Evolutionary conservation across 2,797 vertebrate species (phyloP).

Genomic region (Tinamus major): DNA sequence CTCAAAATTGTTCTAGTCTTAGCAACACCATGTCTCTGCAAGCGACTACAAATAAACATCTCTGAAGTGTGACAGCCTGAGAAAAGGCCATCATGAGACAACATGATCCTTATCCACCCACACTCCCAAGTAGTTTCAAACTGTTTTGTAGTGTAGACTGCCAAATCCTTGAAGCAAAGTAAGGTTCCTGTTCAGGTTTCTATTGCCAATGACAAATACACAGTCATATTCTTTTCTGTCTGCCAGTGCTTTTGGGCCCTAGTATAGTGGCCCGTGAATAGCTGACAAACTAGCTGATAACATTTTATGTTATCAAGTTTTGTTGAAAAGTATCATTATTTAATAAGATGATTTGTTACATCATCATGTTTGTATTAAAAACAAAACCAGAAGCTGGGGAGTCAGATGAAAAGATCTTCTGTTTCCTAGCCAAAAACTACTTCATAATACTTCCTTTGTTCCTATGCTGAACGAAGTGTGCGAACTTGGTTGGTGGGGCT

Average conservation of each 20-base stretch:
- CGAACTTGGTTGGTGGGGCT: neutral
- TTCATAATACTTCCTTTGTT: constrained; percentile 42
- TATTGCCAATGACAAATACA: neutral
- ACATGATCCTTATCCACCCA: neutral
- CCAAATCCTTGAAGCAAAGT: neutral
- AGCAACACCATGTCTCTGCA: neutral
- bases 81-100: neutral
- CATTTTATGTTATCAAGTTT: neutral
- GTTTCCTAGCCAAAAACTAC: constrained; percentile 45
- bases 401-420: constrained; percentile 35
- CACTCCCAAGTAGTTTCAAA: neutral
- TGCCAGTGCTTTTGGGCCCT: neutral
- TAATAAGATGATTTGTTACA: constrained; percentile 30
- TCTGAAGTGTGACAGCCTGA: neutral
- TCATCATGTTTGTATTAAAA: constrained; percentile 52
- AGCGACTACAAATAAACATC: neutral
- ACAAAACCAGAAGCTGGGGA: constrained; percentile 47
- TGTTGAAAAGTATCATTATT: constrained; percentile 18
- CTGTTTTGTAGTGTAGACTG: neutral
- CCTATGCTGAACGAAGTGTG: neutral
- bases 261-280: neutral
- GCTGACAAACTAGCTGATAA: neutral
- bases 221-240: neutral
- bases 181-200: neutral
- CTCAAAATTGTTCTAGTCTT: neutral